phyloP scores from a whole-genome alignment of 2,797 vertebrate species.

The Dryobates pubescens region DNA sequence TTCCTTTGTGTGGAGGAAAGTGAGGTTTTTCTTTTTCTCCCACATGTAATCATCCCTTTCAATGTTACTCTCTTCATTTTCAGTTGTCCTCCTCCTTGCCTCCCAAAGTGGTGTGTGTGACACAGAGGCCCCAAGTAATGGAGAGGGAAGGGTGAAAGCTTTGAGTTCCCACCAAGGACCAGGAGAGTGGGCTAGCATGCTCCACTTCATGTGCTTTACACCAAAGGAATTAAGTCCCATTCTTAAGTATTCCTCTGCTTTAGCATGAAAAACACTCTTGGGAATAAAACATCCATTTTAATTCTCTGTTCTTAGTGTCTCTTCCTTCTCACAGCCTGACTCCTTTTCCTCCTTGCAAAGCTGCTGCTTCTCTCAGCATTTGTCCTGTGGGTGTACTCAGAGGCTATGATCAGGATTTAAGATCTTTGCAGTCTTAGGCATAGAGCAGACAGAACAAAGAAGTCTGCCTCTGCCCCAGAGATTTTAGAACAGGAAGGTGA shows the following conservation, averaged over 20 bases:
- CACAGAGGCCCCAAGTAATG: not conserved
- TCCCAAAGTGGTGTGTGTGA: not conserved
- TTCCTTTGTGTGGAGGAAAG: constrained; percentile 16
- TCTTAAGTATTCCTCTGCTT: not conserved
- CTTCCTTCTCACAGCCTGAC: not conserved
- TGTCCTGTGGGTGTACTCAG: not conserved
- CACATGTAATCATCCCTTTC: constrained; percentile 14
- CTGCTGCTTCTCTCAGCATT: not conserved
- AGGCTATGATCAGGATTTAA: not conserved
- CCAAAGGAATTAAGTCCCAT: not conserved
- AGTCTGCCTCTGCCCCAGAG: not conserved
- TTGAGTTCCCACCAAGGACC: not conserved
- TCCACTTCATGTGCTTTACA: not conserved
- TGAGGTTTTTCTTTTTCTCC: constrained; percentile 27
- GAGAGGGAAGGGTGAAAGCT: not conserved
- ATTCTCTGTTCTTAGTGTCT: not conserved
- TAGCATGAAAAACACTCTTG: not conserved
- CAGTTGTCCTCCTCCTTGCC: not conserved
- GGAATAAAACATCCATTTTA: not conserved
- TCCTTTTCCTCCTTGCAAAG: constrained; percentile 3
- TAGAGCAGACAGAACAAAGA: not conserved
- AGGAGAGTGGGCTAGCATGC: not conserved
- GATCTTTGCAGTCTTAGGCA: not conserved
- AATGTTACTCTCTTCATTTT: constrained; percentile 8
- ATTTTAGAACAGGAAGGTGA: not conserved